These are phyloP conservation scores for Cichlasoma orientale DNA, from an alignment of 2,797 vertebrate species.

Conservation along the genomic window DNA sequence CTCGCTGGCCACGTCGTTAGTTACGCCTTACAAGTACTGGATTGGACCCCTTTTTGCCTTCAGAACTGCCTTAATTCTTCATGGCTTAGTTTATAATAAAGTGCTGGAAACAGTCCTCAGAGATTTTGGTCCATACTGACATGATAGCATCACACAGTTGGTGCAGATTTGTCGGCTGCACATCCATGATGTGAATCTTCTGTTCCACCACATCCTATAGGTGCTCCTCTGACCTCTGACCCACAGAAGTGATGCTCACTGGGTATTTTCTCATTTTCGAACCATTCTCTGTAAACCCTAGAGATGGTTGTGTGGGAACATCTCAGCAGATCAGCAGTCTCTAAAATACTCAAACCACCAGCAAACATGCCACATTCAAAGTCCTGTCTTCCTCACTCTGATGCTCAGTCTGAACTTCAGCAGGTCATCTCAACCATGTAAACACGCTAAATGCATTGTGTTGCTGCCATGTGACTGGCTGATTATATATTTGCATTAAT, in stretches of 20 bases:
- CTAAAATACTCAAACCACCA: background rate
- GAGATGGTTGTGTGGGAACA: background rate
- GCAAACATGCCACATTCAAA: background rate
- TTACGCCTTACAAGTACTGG: background rate
- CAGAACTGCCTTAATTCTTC: background rate
- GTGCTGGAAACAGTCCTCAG: background rate
- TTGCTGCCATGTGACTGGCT: too few species aligned
- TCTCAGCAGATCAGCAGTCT: background rate
- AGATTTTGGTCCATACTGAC: background rate
- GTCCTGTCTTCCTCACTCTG: background rate
- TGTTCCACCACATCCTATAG: background rate
- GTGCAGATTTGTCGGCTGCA: background rate
- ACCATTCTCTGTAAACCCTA: background rate
- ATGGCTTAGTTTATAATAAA: background rate
- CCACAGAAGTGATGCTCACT: too few species aligned
- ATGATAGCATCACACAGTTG: background rate
- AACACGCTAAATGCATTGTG: too few species aligned
- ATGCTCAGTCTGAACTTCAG: background rate
- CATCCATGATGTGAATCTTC: background rate
- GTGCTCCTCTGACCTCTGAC: background rate
- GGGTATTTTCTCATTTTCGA: background rate
- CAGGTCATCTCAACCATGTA: background rate
- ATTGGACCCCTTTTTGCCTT: background rate
- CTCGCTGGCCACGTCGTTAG: background rate
- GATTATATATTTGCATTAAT: too few species aligned